These are phyloP conservation scores for Cataglyphis cursor DNA, from an alignment of 2,888 invertebrate genomes.

Conservation along the genomic window DNA sequence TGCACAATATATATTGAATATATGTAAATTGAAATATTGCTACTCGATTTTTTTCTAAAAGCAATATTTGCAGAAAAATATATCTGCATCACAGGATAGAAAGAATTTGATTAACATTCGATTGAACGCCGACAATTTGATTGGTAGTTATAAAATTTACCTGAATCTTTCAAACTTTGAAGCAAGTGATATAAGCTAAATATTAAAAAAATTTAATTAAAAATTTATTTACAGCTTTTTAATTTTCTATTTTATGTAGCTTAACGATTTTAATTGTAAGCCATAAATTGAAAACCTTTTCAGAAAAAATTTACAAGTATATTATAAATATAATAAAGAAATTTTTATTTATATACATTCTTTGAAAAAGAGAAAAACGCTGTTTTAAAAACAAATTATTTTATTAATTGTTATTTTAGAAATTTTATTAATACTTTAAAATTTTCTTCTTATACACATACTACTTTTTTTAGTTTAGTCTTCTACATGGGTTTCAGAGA, in stretches of 20 bases:
- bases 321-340: neutral
- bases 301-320: conserved; percentile 1
- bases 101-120: neutral
- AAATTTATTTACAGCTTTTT: conserved; percentile 18
- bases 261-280: neutral
- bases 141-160: neutral
- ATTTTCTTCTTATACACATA: neutral
- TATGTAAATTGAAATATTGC: neutral
- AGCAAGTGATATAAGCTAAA: neutral
- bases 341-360: conserved; percentile 6
- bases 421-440: conserved; percentile 26
- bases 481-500: neutral
- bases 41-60: neutral
- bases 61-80: neutral
- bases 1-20: neutral
- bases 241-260: conserved; percentile 31
- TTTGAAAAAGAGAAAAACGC: conserved; percentile 9
- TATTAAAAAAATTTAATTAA: conserved; percentile 17
- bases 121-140: neutral
- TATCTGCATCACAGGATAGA: neutral
- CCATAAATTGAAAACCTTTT: conserved; percentile 30
- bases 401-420: conserved; percentile 23
- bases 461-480: neutral
- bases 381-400: conserved; percentile 8
- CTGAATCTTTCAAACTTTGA: conserved; percentile 18